Percentiles rank a stretch among this genome's conserved stretches.
Evolutionary conservation across 2,113 vertebrate genomes (phyloP).

Genomic region (Chaetodon trifascialis): DNA sequence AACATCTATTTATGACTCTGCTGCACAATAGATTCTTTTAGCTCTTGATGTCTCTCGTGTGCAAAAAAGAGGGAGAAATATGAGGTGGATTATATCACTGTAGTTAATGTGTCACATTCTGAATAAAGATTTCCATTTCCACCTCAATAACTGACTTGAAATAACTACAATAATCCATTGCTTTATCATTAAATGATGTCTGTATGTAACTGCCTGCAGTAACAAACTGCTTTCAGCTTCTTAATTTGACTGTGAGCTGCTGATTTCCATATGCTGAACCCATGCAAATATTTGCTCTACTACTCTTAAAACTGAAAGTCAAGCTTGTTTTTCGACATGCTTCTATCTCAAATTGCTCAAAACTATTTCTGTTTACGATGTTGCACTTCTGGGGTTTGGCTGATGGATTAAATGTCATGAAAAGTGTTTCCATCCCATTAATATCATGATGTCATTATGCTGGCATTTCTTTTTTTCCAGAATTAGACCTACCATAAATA

Average conservation of each 20-base stretch:
- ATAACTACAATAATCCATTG: not conserved
- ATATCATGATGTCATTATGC: slow-evolving; percentile 53
- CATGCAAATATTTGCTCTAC: not conserved
- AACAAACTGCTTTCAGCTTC: not conserved
- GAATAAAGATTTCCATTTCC: too few relatives aligned
- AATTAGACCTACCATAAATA: slow-evolving; percentile 58
- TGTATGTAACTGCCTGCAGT: not conserved
- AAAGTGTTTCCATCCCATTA: slow-evolving; percentile 67
- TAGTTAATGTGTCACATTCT: not conserved
- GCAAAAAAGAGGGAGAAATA: slow-evolving; percentile 1
- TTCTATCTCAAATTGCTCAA: slow-evolving; percentile 1
- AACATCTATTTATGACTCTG: not conserved
- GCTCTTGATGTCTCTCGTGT: not conserved
- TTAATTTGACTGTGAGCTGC: not conserved
- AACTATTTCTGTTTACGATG: slow-evolving; percentile 29
- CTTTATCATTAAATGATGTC: not conserved
- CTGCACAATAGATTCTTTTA: slow-evolving; percentile 15
- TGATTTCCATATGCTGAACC: not conserved
- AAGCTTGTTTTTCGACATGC: not conserved
- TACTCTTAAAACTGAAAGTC: not conserved
- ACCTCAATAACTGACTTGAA: not conserved
- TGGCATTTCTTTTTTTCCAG: slow-evolving; percentile 23
- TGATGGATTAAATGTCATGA: slow-evolving; percentile 52
- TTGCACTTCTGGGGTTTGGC: slow-evolving; percentile 15
- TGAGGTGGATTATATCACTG: not conserved